Percentiles rank a stretch among this genome's conserved stretches.
Conservation (phyloP, 2,888 invertebrate species). For the Periphyllus acericola region DNA sequence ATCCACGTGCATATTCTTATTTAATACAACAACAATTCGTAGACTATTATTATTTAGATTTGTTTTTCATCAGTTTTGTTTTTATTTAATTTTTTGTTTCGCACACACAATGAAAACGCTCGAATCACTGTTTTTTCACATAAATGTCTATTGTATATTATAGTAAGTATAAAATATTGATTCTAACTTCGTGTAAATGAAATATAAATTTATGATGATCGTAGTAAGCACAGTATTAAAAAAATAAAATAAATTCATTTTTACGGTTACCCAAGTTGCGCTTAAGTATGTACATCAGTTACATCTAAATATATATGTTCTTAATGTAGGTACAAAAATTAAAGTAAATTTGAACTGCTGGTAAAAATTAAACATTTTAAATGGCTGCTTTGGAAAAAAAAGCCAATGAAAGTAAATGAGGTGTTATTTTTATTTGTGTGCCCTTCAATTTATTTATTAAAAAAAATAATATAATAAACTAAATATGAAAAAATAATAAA, state of each 20-base stretch:
- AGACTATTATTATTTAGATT: background rate
- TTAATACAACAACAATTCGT: background rate
- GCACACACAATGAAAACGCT: background rate
- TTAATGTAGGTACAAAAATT: too few species aligned
- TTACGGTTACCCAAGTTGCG: background rate
- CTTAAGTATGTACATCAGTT: background rate
- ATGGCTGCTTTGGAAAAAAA: background rate
- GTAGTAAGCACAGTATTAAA: background rate
- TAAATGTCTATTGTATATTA: slow-evolving; percentile 37
- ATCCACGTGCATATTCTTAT: background rate
- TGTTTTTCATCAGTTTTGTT: background rate
- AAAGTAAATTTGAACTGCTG: background rate
- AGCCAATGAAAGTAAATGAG: background rate
- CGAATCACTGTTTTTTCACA: background rate
- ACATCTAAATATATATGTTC: background rate
- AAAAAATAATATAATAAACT: too few species aligned
- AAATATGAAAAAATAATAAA: too few species aligned
- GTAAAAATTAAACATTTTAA: background rate
- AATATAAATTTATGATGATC: slow-evolving; percentile 9
- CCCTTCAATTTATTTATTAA: too few species aligned
- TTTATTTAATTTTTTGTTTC: background rate
- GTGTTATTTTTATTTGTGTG: background rate
- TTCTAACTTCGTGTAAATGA: slow-evolving; percentile 28
- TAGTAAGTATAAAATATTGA: slow-evolving; percentile 36
- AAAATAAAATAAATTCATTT: background rate